Evolutionary conservation across 2,888 invertebrate genomes (phyloP).

Genomic region (Lordiphosa fenestrarum): DNA sequence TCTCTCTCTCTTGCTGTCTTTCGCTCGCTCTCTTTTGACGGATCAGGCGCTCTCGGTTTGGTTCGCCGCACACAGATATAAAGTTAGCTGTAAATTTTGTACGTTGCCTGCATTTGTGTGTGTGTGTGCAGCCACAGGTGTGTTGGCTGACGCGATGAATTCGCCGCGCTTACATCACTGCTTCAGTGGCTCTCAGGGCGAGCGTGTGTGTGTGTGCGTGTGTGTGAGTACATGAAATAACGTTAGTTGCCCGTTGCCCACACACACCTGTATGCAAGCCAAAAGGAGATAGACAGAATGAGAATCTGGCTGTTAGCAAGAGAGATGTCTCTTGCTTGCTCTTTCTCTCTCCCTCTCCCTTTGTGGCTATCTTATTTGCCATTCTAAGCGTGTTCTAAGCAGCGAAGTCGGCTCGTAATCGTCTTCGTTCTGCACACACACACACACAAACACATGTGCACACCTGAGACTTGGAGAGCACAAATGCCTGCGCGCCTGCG

Average conservation of each 20-base stretch:
- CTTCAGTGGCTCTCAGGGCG: conserved; percentile 13
- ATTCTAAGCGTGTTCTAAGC: conserved; percentile 75
- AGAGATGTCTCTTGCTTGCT: conserved; percentile 16
- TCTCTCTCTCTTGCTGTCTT: conserved; percentile 8
- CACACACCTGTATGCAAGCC: conserved; percentile 40
- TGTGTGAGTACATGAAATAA: conserved; percentile 61
- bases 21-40: conserved; percentile 9
- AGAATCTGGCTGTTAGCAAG: conserved; percentile 1
- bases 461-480: conserved; percentile 30
- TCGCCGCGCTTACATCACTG: conserved; percentile 67
- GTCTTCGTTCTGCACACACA: conserved; percentile 34
- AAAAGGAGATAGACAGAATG: conserved; percentile 23
- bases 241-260: conserved; percentile 67
- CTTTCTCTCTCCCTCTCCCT: conserved; percentile 17
- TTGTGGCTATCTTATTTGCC: conserved; percentile 64
- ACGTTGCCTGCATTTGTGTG: conserved; percentile 45
- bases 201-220: no score
- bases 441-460: conserved; percentile 6
- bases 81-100: conserved; percentile 80
- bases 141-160: conserved; percentile 49
- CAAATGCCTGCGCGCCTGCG: conserved; percentile 47
- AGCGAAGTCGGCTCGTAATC: conserved; percentile 38
- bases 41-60: conserved; percentile 6
- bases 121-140: conserved; percentile 47
- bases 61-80: conserved; percentile 64